These are phyloP conservation scores for Theonella swinhoei DNA, from an alignment of 37 sponge, comb jelly and placozoan genomes.

Conservation along the genomic window DNA sequence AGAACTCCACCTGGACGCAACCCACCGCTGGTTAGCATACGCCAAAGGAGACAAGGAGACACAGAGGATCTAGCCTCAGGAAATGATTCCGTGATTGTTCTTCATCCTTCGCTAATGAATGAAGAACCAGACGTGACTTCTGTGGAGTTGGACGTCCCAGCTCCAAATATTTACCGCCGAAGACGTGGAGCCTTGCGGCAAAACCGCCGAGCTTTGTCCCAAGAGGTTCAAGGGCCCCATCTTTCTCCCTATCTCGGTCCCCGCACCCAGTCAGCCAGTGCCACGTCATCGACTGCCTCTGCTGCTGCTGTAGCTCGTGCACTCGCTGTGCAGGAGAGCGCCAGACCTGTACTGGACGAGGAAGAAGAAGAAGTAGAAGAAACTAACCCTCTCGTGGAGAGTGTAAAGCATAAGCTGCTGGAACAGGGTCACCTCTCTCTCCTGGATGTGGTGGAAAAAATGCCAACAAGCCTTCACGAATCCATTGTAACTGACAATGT, in stretches of 20 bases:
- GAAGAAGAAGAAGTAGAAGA: constrained; percentile 2
- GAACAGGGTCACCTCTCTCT: constrained; percentile 10
- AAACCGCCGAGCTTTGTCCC: background rate
- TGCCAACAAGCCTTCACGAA: constrained; percentile 30
- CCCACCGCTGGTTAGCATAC: constrained; percentile 11
- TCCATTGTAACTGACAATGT: constrained; percentile 37
- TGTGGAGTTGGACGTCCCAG: background rate
- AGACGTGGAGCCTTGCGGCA: background rate
- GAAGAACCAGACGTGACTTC: background rate
- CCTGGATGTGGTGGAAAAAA: constrained; percentile 33
- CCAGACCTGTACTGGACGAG: background rate
- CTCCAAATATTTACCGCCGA: background rate
- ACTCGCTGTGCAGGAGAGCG: background rate
- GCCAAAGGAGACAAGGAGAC: no score
- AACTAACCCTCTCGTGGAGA: background rate
- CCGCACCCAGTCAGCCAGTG: background rate
- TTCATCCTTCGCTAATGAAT: background rate
- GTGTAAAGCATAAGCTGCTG: constrained; percentile 6
- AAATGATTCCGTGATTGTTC: background rate
- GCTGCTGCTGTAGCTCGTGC: background rate
- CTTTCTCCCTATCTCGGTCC: background rate
- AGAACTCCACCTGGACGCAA: background rate
- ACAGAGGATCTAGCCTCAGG: background rate
- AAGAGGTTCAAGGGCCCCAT: background rate
- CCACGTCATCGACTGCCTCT: background rate